These are phyloP conservation scores for Tachina fera DNA, from an alignment of 2,888 invertebrate species.

Conservation along the genomic window DNA sequence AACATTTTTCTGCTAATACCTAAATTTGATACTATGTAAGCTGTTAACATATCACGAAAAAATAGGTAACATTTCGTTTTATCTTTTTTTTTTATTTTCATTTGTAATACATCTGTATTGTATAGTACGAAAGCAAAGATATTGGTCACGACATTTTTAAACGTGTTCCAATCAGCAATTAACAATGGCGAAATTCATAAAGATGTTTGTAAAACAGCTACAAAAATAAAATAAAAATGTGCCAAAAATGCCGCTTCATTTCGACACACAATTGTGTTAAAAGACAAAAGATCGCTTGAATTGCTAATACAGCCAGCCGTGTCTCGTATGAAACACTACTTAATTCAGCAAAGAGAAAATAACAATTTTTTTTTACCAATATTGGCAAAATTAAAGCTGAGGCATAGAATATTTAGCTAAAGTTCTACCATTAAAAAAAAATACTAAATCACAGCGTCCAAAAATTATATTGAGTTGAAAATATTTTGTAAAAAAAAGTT, in stretches of 20 bases:
- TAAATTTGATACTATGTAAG: slow-evolving; percentile 66
- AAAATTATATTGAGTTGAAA: too few relatives aligned
- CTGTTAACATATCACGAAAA: slow-evolving; percentile 47
- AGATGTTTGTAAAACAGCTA: slow-evolving; percentile 47
- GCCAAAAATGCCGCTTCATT: slow-evolving; percentile 67
- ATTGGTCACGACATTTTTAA: slow-evolving; percentile 72
- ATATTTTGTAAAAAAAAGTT: too few relatives aligned
- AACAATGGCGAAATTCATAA: slow-evolving; percentile 70
- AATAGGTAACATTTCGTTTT: slow-evolving; percentile 42
- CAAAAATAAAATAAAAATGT: slow-evolving; percentile 23
- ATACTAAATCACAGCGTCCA: too few relatives aligned
- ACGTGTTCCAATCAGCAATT: slow-evolving; percentile 72
- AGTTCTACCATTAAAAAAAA: too few relatives aligned
- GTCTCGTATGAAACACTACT: too few relatives aligned
- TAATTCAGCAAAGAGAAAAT: too few relatives aligned
- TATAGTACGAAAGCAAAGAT: slow-evolving; percentile 58
- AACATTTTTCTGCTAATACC: slow-evolving; percentile 39
- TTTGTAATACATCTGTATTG: slow-evolving; percentile 62
- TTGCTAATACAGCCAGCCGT: too few relatives aligned
- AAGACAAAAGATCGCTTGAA: slow-evolving; percentile 56
- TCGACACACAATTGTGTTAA: slow-evolving; percentile 64
- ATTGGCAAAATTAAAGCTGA: too few relatives aligned
- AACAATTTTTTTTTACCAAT: too few relatives aligned
- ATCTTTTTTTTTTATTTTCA: slow-evolving; percentile 6
- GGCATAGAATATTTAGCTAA: too few relatives aligned